A percentile compares a stretch with the other conserved stretches of the same genome.
Evolutionary conservation across 2,113 vertebrate species (phyloP).

Genomic region (Menidia beryllina): DNA sequence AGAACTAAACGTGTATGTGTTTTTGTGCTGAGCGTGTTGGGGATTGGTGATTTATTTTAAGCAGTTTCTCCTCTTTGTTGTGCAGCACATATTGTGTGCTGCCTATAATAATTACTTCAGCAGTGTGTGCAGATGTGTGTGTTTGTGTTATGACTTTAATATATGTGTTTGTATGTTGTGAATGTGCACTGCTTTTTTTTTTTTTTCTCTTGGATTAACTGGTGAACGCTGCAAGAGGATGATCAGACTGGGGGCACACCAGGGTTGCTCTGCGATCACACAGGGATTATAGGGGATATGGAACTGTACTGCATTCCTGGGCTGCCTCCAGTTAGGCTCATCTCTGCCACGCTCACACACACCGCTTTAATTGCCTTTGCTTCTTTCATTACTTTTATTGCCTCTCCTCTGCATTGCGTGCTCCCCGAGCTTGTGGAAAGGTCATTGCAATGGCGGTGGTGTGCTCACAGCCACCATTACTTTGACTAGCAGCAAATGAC

Average conservation of each 20-base stretch:
- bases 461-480: conserved; percentile 45
- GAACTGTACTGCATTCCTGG: conserved; percentile 74
- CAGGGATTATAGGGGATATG: conserved; percentile 82
- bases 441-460: conserved; percentile 75
- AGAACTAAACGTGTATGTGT: conserved; percentile 37
- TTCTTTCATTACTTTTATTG: conserved; percentile 86
- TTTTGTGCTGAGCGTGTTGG: conserved; percentile 35
- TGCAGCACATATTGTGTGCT: conserved; percentile 45
- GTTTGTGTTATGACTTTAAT: conserved; percentile 20
- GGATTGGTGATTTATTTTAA: conserved; percentile 59
- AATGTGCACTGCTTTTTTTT: conserved; percentile 62
- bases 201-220: conserved; percentile 74
- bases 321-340: conserved; percentile 77
- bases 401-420: conserved; percentile 80
- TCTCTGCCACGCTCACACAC: conserved; percentile 77
- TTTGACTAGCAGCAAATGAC: conserved; percentile 64
- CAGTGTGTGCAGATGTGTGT: conserved; percentile 20
- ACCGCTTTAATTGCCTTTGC: conserved; percentile 86
- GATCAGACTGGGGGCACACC: conserved; percentile 80
- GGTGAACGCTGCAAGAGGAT: conserved; percentile 74
- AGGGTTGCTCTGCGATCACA: conserved; percentile 77
- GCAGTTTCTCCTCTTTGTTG: conserved; percentile 44
- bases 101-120: conserved; percentile 43
- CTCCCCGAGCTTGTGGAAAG: conserved; percentile 81
- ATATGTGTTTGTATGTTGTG: conserved; percentile 8